Evolutionary conservation across 1,140 invertebrate species (phyloP), one percentile per base, ranked within the genome.

Genomic region (Oppia nitens): DNA sequence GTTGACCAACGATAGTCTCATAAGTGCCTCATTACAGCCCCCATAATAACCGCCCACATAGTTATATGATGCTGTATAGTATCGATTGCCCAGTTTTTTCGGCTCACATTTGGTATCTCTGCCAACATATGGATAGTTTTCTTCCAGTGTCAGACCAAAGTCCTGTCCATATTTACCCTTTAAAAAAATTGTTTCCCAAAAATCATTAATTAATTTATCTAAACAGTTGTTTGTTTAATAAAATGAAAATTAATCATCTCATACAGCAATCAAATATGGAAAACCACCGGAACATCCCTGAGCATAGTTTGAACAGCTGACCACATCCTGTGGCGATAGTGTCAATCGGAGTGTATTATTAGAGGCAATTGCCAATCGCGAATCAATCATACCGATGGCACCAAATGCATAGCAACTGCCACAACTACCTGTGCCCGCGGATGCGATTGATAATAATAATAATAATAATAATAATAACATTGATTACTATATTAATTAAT

Each of bases 321-420:
- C 72, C 32, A 77, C 66, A 61, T 78, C 76, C 65, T 78, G 76
- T 25, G 74, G 67, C 6, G 74, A 74, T 52, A 76, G 71, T 1
- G 70, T 67, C 0, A 67, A 67, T 49, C 67, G 62, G 27, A 65
- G 26, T 26, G 66, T 71, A 61, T 76, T 76, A 53, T 75, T 75
- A 3, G 70, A 71, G 53, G 65, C 65, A 23, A 74, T 67, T 53
- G 68, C 62, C 47, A 71, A 60, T 24, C 72, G 62, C 9, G 75
- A 69, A 60, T 77, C 75, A 55, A 73, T 65, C 70, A 75, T 74
- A 4, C 65, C 76, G 66, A 75, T 66, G 11, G 76, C 72, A 2
- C 72, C 66, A 67, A 78, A 78, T 6, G 75, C 72, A 66, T 76
- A 78, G 57, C 77, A 78, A 59, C 73, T 75, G 6, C 77, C 77